A percentile compares a stretch with the other conserved stretches of the same genome.
Conservation (phyloP, 2,888 invertebrate genomes). For the Alcis repandata region DNA sequence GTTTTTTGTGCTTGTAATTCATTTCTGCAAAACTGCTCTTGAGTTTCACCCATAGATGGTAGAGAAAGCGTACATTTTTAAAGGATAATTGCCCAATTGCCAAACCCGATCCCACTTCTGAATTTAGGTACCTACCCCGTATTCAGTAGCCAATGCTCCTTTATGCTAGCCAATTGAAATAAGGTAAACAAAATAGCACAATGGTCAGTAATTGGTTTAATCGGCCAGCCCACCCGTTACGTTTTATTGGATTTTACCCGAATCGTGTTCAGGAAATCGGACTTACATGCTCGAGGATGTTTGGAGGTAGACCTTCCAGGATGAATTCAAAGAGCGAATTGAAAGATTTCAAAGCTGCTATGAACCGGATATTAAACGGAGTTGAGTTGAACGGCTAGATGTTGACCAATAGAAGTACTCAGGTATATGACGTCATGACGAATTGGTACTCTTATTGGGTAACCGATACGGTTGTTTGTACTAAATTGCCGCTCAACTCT, state of each 20-base stretch:
- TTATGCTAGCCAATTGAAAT: slow-evolving; percentile 53
- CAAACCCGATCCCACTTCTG: slow-evolving; percentile 9
- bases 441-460: too few species aligned
- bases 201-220: slow-evolving; percentile 70
- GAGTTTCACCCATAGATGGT: too few species aligned
- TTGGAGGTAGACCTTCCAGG: slow-evolving; percentile 7
- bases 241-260: slow-evolving; percentile 61
- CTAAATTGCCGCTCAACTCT: too few species aligned
- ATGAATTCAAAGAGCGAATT: neutral
- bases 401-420: too few species aligned
- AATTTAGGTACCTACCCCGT: slow-evolving; percentile 28
- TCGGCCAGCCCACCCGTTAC: slow-evolving; percentile 64
- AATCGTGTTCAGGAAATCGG: slow-evolving; percentile 63
- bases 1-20: too few species aligned
- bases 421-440: too few species aligned
- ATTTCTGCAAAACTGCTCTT: too few species aligned
- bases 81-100: slow-evolving; percentile 2
- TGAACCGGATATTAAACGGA: too few species aligned
- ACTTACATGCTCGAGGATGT: slow-evolving; percentile 1
- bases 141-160: slow-evolving; percentile 45
- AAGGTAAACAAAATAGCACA: slow-evolving; percentile 65
- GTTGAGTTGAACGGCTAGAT: too few species aligned
- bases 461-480: too few species aligned
- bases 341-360: too few species aligned
- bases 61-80: slow-evolving; percentile 2